Evolutionary conservation across 2,113 vertebrate genomes (phyloP).

Genomic region (Tupaia chinensis): DNA sequence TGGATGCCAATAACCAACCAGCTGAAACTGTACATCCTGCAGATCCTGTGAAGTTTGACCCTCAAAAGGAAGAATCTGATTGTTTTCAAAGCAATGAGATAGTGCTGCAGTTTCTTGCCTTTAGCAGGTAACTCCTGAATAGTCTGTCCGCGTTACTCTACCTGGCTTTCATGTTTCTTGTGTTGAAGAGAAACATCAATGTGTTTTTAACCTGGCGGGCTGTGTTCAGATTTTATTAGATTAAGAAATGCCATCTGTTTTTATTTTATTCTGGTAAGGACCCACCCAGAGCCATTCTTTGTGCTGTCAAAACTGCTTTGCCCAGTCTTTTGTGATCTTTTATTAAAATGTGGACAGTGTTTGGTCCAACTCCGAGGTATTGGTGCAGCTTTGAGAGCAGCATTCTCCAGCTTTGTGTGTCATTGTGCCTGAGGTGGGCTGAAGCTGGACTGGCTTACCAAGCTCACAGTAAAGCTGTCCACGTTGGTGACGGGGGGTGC

Average conservation of each 20-base stretch:
- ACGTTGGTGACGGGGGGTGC: rapidly evolving
- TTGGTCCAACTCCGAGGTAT: not conserved
- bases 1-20: constrained; percentile 87
- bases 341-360: rapidly evolving
- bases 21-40: constrained; percentile 89
- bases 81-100: constrained; percentile 92
- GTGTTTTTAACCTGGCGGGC: not conserved
- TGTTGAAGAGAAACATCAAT: rapidly evolving
- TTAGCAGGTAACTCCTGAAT: constrained; percentile 89
- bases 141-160: rapidly evolving
- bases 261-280: not conserved
- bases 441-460: rapidly evolving
- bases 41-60: constrained; percentile 87
- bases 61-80: constrained; percentile 91
- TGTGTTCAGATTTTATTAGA: rapidly evolving
- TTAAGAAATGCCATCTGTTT: not conserved
- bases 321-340: rapidly evolving
- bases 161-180: not conserved
- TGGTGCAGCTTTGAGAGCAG: rapidly evolving
- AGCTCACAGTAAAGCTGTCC: not conserved
- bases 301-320: not conserved
- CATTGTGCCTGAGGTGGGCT: not conserved
- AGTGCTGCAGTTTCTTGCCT: constrained; percentile 94
- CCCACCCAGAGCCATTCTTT: no score
- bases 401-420: not conserved